A percentile compares a stretch with the other conserved stretches of the same genome.
Evolutionary conservation across 1,140 invertebrate species (phyloP).

Genomic region (Pteromalus puparum): DNA sequence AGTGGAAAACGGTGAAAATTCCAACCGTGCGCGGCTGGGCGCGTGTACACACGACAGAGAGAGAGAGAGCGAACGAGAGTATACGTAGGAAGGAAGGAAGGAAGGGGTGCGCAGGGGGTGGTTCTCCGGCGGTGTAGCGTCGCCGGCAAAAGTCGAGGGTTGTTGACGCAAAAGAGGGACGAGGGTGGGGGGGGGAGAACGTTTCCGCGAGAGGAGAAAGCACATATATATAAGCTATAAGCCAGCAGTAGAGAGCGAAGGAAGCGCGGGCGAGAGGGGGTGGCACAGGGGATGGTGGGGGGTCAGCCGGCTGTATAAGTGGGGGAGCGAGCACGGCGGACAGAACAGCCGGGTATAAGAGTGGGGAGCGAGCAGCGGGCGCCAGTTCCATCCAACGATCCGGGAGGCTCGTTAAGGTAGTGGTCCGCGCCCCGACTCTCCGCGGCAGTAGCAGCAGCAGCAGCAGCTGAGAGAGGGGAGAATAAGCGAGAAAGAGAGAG

Average conservation of each 20-base stretch:
- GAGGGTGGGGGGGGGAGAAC: neutral
- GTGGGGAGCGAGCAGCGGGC: slow-evolving; percentile 24
- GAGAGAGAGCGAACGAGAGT: neutral
- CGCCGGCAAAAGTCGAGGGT: slow-evolving; percentile 20
- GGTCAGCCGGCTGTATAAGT: slow-evolving; percentile 10
- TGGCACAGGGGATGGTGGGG: neutral
- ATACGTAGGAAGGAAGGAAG: slow-evolving; percentile 50
- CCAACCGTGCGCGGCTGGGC: slow-evolving; percentile 4
- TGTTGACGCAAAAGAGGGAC: slow-evolving; percentile 15
- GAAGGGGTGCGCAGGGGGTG: neutral
- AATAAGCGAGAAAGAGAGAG: no score
- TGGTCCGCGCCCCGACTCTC: slow-evolving; percentile 70
- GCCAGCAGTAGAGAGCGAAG: neutral
- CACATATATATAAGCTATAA: slow-evolving; percentile 22
- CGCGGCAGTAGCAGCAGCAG: slow-evolving; percentile 53
- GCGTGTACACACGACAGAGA: neutral
- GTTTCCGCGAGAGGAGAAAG: slow-evolving; percentile 33
- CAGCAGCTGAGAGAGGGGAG: neutral
- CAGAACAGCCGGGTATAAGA: slow-evolving; percentile 65
- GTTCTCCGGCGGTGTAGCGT: slow-evolving; percentile 44
- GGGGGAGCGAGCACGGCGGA: slow-evolving; percentile 71
- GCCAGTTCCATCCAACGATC: slow-evolving; percentile 73
- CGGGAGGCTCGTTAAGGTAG: slow-evolving; percentile 72
- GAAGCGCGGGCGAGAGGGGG: slow-evolving; percentile 24
- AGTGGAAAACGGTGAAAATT: neutral